Conservation (phyloP, 2,888 invertebrate species). For the Caenorhabditis sinica region DNA sequence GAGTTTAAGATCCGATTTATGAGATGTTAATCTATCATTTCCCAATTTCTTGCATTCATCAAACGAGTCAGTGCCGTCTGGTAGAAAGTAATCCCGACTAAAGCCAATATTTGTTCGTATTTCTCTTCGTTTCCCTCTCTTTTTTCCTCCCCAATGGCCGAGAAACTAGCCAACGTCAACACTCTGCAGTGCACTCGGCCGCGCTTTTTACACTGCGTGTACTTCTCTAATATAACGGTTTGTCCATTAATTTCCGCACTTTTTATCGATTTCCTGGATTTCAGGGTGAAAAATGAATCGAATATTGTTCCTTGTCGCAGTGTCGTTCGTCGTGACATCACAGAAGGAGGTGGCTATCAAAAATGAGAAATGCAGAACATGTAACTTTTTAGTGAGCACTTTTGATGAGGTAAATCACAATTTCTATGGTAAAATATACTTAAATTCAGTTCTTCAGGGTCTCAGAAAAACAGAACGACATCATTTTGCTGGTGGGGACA, state of each 20-base stretch:
- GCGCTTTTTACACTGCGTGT: slow-evolving; percentile 45
- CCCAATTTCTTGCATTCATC: background rate
- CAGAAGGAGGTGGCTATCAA: slow-evolving; percentile 63
- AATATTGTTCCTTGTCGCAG: slow-evolving; percentile 37
- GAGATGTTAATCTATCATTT: background rate
- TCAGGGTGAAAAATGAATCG: slow-evolving; percentile 60
- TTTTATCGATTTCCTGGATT: slow-evolving; percentile 26
- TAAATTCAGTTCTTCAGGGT: slow-evolving; percentile 86
- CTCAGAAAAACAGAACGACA: slow-evolving; percentile 91
- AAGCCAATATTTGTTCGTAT: slow-evolving; percentile 59
- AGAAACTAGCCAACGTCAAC: slow-evolving; percentile 51
- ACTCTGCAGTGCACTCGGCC: slow-evolving; percentile 54
- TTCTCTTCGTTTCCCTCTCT: slow-evolving; percentile 30
- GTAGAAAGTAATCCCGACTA: slow-evolving; percentile 51
- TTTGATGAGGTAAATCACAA: slow-evolving; percentile 73
- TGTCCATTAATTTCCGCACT: slow-evolving; percentile 10
- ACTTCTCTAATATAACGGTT: slow-evolving; percentile 57
- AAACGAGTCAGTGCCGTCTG: slow-evolving; percentile 37
- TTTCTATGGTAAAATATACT: background rate
- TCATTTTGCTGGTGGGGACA: slow-evolving; percentile 94
- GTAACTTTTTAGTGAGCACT: slow-evolving; percentile 77
- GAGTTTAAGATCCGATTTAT: too few species aligned
- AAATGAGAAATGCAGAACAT: slow-evolving; percentile 75
- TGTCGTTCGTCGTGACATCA: slow-evolving; percentile 23
- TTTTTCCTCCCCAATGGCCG: slow-evolving; percentile 45